Conservation (phyloP, 1,140 invertebrate genomes). For the Drosophila subpulchrella region DNA sequence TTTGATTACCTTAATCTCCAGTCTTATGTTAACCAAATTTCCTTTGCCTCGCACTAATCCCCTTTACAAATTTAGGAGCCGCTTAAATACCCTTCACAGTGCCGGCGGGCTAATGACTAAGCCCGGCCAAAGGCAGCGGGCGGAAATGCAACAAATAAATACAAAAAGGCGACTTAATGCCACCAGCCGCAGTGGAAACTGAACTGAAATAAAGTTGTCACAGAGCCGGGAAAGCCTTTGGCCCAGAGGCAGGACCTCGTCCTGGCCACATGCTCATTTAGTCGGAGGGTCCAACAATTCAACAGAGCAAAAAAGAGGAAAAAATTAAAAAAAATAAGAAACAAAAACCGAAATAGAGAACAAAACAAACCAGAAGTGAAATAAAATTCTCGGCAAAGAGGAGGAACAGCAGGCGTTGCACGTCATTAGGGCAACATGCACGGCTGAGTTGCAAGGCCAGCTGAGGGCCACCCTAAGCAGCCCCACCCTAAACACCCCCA, state of each 20-base stretch:
- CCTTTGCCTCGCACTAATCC: constrained; percentile 27
- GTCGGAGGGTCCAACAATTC: constrained; percentile 26
- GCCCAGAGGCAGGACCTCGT: constrained; percentile 29
- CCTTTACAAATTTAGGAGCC: constrained; percentile 50
- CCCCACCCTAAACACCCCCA: not conserved
- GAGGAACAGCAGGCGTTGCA: constrained; percentile 60
- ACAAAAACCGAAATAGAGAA: constrained; percentile 14
- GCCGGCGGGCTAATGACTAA: constrained; percentile 67
- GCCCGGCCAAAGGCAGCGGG: constrained; percentile 43
- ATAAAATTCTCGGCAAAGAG: constrained; percentile 33
- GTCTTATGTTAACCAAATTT: constrained; percentile 14
- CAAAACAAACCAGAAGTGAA: constrained; percentile 37
- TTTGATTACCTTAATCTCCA: constrained; percentile 32
- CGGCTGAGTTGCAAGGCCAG: constrained; percentile 51
- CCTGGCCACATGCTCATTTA: constrained; percentile 71
- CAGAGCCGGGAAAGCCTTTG: constrained; percentile 43
- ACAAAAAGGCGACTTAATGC: constrained; percentile 66
- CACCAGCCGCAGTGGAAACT: constrained; percentile 38
- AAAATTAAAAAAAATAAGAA: constrained; percentile 11
- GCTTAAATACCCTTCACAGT: constrained; percentile 56
- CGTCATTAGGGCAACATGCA: constrained; percentile 77
- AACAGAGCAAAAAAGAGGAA: not conserved
- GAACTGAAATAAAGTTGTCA: constrained; percentile 76
- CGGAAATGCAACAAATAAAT: constrained; percentile 80
- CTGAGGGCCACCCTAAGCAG: constrained; percentile 18